These are phyloP conservation scores for Nannospalax galili DNA, from an alignment of 2,113 vertebrate genomes.

Conservation along the genomic window DNA sequence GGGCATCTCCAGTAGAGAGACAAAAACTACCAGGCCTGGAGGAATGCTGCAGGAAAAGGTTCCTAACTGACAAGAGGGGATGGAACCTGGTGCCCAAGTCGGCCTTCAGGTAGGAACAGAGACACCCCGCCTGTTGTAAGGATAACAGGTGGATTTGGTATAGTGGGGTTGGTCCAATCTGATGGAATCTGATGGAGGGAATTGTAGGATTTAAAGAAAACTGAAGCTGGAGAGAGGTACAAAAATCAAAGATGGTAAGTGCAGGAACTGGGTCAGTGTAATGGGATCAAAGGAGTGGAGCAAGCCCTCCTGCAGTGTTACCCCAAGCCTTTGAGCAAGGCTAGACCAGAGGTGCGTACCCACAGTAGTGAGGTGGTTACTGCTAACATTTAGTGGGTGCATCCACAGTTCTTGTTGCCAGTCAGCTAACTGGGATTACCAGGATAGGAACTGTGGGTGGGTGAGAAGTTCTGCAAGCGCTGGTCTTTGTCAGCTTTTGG, in stretches of 20 bases:
- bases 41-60: not conserved
- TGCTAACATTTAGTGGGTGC: not conserved
- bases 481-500: not conserved
- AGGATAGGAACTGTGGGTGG: not conserved
- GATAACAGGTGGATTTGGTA: not conserved
- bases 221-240: not conserved
- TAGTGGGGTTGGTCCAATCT: not conserved
- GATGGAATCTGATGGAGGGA: not conserved
- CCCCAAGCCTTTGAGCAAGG: not conserved
- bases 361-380: too few species aligned
- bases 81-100: accelerated
- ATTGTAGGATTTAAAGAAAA: not conserved
- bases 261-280: not conserved
- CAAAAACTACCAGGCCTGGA: not conserved
- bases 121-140: accelerated
- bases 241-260: accelerated
- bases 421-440: not conserved
- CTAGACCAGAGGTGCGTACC: not conserved
- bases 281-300: not conserved
- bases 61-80: not conserved
- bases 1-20: not conserved
- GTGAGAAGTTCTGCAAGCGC: not conserved
- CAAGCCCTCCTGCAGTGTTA: not conserved
- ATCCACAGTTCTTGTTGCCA: not conserved
- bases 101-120: not conserved